Percentiles rank a stretch among this genome's conserved stretches.
These are phyloP conservation scores for Otolemur garnettii DNA, from an alignment of 2,113 vertebrate species.

Conservation along the genomic window DNA sequence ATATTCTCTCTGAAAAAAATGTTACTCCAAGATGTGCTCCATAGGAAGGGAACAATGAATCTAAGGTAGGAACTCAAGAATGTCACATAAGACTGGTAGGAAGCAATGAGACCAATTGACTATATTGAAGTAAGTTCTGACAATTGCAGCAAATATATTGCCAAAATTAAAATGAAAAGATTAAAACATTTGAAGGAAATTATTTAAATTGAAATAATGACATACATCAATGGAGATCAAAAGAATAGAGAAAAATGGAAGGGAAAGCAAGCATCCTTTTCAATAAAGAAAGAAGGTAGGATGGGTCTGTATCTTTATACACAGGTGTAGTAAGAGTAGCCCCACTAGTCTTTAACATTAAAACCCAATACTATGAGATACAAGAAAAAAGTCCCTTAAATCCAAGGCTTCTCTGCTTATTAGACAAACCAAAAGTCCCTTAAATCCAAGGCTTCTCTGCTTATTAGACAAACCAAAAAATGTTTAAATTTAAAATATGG, in stretches of 20 bases:
- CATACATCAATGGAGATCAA: slow-evolving; percentile 21
- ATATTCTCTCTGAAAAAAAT: slow-evolving; percentile 30
- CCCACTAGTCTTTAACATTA: neutral
- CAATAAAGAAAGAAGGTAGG: neutral
- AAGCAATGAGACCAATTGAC: neutral
- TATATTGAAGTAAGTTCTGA: neutral
- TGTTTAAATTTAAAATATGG: neutral
- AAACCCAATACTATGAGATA: neutral
- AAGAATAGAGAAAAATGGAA: neutral
- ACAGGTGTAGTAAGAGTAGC: neutral
- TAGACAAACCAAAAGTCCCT: neutral
- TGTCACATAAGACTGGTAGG: neutral
- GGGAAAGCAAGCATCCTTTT: neutral
- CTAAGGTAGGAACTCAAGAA: neutral
- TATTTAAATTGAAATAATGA: slow-evolving; percentile 15
- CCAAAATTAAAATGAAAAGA: neutral
- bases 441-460: neutral
- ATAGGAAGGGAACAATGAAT: neutral
- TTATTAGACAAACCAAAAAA: neutral
- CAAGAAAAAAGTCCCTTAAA: neutral
- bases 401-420: neutral
- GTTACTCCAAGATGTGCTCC: neutral
- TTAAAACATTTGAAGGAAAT: slow-evolving; percentile 14
- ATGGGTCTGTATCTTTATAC: neutral
- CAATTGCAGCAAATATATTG: neutral